Percentiles rank a stretch among this genome's conserved stretches.
These are phyloP conservation scores for Thinocorus orbignyianus DNA, from an alignment of 2,113 vertebrate genomes.

Conservation along the genomic window DNA sequence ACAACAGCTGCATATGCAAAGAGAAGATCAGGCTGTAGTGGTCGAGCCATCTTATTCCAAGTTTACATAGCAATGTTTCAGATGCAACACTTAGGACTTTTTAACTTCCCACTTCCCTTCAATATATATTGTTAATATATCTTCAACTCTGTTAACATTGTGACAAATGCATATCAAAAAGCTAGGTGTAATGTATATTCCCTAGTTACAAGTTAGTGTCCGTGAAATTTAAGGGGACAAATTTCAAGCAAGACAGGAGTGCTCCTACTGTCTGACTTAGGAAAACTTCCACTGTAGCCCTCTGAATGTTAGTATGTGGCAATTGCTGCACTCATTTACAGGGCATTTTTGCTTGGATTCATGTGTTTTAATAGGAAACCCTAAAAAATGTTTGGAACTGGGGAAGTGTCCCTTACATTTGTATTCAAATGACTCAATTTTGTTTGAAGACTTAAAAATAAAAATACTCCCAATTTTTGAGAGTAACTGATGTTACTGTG, in stretches of 20 bases:
- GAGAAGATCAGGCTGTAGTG: background rate
- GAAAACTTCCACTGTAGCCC: background rate
- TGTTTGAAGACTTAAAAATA: background rate
- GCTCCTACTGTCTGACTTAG: background rate
- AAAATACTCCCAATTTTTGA: background rate
- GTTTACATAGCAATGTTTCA: background rate
- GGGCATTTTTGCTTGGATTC: background rate
- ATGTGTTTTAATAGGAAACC: background rate
- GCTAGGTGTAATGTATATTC: background rate
- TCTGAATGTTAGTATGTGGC: background rate
- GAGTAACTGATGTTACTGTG: background rate
- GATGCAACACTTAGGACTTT: background rate
- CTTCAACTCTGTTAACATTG: background rate
- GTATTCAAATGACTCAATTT: background rate
- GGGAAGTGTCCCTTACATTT: background rate
- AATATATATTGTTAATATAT: background rate
- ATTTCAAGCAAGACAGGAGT: background rate
- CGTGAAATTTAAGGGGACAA: background rate
- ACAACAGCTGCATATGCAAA: background rate
- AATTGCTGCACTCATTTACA: background rate
- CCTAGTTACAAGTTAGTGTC: background rate
- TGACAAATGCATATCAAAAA: background rate
- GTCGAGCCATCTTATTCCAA: background rate
- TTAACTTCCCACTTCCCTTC: background rate
- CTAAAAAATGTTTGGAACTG: background rate